A percentile compares a stretch with the other conserved stretches of the same genome.
Evolutionary conservation across 2,113 vertebrate species (phyloP).

Genomic region (Gallinago media): DNA sequence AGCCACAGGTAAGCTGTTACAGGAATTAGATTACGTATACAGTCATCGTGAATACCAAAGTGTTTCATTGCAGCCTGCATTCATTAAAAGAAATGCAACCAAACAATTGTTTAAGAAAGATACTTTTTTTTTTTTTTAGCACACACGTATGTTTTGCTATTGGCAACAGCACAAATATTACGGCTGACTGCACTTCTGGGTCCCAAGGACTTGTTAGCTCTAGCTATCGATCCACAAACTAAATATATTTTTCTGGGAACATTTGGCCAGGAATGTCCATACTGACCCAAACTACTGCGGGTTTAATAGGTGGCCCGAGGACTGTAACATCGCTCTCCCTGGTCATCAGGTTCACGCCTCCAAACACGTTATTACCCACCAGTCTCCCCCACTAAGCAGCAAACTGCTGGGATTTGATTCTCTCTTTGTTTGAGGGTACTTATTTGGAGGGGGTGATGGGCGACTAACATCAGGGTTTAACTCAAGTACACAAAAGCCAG

Average conservation of each 20-base stretch:
- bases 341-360: neutral
- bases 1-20: neutral
- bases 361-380: neutral
- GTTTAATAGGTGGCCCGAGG: rapidly evolving
- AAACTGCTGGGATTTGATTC: slow-evolving; percentile 20
- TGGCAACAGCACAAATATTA: neutral
- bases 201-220: neutral
- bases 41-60: neutral
- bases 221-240: neutral
- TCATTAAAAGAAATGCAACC: neutral
- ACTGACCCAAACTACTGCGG: neutral
- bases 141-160: neutral
- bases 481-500: slow-evolving; percentile 66
- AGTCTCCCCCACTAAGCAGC: neutral
- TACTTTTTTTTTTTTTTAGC: neutral
- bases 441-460: slow-evolving; percentile 29
- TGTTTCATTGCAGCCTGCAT: neutral
- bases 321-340: neutral
- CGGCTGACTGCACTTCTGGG: neutral
- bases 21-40: neutral
- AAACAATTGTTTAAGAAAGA: neutral
- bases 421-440: slow-evolving; percentile 32
- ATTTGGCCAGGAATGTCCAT: neutral
- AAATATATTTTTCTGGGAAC: neutral
- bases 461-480: slow-evolving; percentile 43